These are phyloP conservation scores for Tachystola acroxantha DNA, from an alignment of 2,888 invertebrate genomes.

Conservation along the genomic window DNA sequence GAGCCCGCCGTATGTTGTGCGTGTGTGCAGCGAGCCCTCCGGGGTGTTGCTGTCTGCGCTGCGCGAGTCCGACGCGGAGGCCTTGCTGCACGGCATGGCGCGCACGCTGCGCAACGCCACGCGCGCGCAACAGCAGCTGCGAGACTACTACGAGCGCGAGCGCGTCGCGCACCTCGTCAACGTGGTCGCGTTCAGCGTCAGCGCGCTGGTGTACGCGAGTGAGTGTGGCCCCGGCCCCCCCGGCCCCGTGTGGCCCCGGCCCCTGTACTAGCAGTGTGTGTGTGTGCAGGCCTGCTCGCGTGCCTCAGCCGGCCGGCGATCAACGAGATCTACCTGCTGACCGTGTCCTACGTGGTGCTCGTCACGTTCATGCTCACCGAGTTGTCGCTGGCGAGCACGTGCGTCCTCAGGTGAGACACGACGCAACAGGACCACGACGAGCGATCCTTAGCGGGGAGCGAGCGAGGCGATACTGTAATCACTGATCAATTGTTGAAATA, in stretches of 20 bases:
- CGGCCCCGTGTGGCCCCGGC: conserved; percentile 76
- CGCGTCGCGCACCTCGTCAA: conserved; percentile 50
- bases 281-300: conserved; percentile 83
- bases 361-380: conserved; percentile 88
- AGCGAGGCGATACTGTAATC: too few species aligned
- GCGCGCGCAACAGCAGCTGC: neutral
- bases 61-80: conserved; percentile 5
- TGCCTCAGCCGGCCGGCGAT: conserved; percentile 89
- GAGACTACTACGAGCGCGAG: conserved; percentile 38
- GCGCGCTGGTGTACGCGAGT: conserved; percentile 75
- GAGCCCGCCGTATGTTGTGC: neutral
- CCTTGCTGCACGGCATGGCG: conserved; percentile 17
- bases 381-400: conserved; percentile 68
- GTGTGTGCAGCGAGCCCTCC: too few species aligned
- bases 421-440: too few species aligned
- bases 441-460: too few species aligned
- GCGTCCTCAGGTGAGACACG: conserved; percentile 53
- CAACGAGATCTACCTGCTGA: conserved; percentile 91
- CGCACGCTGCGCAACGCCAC: conserved; percentile 7
- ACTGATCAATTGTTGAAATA: too few species aligned
- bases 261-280: conserved; percentile 32
- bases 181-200: conserved; percentile 60
- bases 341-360: conserved; percentile 90
- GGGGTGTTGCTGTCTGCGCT: too few species aligned
- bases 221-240: conserved; percentile 81